Evolutionary conservation across 2,113 vertebrate genomes (phyloP).

Genomic region (Elgaria multicarinata): DNA sequence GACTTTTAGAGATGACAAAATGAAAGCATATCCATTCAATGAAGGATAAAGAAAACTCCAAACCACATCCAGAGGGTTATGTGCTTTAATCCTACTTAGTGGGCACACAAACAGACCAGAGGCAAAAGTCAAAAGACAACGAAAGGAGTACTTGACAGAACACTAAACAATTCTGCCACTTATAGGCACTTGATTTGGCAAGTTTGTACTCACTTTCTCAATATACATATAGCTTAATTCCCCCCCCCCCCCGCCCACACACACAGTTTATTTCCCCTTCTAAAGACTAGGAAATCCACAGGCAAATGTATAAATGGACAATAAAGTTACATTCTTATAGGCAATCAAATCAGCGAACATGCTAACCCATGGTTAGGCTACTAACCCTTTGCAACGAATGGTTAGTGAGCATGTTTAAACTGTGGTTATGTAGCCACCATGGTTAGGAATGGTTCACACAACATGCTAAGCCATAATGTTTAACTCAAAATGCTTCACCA

Average conservation of each 20-base stretch:
- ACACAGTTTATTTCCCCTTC: conserved; percentile 42
- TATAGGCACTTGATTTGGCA: neutral
- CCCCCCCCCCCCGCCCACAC: too few relatives aligned
- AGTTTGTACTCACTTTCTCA: neutral
- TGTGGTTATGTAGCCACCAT: too few relatives aligned
- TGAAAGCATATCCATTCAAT: neutral
- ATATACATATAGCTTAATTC: neutral
- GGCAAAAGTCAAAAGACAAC: neutral
- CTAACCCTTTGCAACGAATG: too few relatives aligned
- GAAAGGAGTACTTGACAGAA: rapidly evolving
- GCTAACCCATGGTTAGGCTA: too few relatives aligned
- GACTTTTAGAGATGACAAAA: neutral
- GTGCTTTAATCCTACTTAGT: neutral
- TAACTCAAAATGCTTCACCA: too few relatives aligned
- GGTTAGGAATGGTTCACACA: too few relatives aligned
- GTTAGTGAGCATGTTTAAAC: too few relatives aligned
- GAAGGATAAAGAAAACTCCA: neutral
- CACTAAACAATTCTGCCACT: neutral
- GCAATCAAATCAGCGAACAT: too few relatives aligned
- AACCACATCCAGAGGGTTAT: neutral
- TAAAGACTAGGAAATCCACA: conserved; percentile 39
- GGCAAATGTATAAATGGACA: conserved; percentile 50
- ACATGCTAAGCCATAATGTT: too few relatives aligned
- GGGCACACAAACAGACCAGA: neutral
- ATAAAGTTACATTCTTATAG: conserved; percentile 55